phyloP scores from a whole-genome alignment of 2,113 vertebrate species.

The Lipophrys pholis region DNA sequence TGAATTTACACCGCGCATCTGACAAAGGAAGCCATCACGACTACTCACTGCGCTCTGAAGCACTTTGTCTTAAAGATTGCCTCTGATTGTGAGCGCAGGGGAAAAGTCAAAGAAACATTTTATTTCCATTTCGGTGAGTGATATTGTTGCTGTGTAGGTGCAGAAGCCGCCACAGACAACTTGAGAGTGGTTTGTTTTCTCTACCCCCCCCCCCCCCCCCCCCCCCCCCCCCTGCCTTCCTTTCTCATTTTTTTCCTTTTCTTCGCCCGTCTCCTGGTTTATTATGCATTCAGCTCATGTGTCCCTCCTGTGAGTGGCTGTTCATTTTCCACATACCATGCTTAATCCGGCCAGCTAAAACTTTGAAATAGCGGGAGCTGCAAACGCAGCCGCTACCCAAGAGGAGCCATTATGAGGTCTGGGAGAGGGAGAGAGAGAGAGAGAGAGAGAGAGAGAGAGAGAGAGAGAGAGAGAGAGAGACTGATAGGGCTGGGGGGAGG shows the following conservation, averaged over 20 bases:
- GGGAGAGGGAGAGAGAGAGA: conserved; percentile 66
- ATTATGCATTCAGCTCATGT: conserved; percentile 80
- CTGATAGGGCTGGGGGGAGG: conserved; percentile 66
- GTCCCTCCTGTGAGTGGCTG: conserved; percentile 77
- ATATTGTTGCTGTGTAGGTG: conserved; percentile 60
- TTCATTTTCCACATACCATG: conserved; percentile 79
- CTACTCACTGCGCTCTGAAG: conserved; percentile 21
- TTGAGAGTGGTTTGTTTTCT: conserved; percentile 27
- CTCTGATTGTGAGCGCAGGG: conserved; percentile 39
- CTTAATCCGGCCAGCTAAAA: conserved; percentile 80
- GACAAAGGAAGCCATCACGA: conserved; percentile 25
- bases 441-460: too few relatives aligned
- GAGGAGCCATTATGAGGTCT: conserved; percentile 76
- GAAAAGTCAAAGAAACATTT: conserved; percentile 59
- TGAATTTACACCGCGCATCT: conserved; percentile 27
- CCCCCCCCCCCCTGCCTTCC: neutral
- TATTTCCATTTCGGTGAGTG: conserved; percentile 52
- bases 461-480: conserved; percentile 54
- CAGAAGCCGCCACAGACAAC: conserved; percentile 52
- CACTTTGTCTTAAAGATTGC: conserved; percentile 38
- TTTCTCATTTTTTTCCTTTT: neutral
- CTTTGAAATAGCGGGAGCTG: conserved; percentile 74
- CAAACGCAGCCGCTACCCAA: conserved; percentile 68
- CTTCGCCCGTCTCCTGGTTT: conserved; percentile 59
- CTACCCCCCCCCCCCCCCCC: neutral